These are phyloP conservation scores for Calameuta filiformis DNA, from an alignment of 2,888 invertebrate species.

Conservation along the genomic window DNA sequence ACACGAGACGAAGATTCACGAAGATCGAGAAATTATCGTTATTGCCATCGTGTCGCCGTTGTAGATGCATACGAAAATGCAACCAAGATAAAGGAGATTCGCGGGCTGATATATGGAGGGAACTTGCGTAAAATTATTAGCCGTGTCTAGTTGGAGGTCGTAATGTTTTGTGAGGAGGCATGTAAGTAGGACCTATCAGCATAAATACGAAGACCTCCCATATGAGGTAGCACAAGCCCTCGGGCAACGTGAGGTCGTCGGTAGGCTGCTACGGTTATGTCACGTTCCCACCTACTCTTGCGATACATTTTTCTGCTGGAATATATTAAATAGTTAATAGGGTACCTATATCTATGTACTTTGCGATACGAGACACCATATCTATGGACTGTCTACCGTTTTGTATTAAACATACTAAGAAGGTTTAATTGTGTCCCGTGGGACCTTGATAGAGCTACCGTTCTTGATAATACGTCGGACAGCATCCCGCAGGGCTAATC, in stretches of 20 bases:
- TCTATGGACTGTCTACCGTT: not conserved
- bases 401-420: not conserved
- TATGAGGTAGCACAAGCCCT: slow-evolving; percentile 16
- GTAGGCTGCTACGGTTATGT: slow-evolving; percentile 33
- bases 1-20: not conserved
- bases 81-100: not conserved
- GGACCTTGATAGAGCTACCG: not conserved
- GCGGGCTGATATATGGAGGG: not conserved
- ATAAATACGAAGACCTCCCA: slow-evolving; percentile 26
- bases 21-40: not conserved
- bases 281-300: slow-evolving; percentile 28
- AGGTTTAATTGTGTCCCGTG: not conserved
- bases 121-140: not conserved
- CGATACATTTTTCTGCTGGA: slow-evolving; percentile 27
- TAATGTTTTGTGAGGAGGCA: slow-evolving; percentile 21
- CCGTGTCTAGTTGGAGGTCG: not conserved
- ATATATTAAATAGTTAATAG: slow-evolving; percentile 21
- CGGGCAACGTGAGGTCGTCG: slow-evolving; percentile 17
- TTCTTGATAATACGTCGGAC: not conserved
- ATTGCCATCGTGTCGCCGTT: not conserved
- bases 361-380: not conserved
- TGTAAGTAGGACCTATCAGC: slow-evolving; percentile 23
- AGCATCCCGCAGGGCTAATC: not conserved
- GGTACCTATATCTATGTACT: not conserved
- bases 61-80: not conserved